Evolutionary conservation across 2,888 invertebrate species (phyloP), one percentile per base, ranked within the genome.

Genomic region (Dryobota labecula): DNA sequence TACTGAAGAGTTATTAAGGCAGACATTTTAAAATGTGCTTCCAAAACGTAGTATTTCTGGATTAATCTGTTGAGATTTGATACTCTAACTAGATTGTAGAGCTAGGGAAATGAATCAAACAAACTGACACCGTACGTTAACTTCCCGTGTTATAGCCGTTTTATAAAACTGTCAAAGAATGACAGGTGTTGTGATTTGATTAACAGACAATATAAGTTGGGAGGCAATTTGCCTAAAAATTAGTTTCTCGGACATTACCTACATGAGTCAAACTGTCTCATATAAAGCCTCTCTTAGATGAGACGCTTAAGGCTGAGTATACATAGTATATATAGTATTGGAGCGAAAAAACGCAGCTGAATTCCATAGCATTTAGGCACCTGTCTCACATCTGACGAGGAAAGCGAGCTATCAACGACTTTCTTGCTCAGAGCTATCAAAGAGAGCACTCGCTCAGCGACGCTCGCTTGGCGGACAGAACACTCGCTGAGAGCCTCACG

Each of bases 1-100:
- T 38, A 24, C 3, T 45, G 33, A 73, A 57, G 47, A 69, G 60
- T 51, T 53, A 79, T 57, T 45, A 54, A 15, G 43, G 13, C 15
- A 45, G 18, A 63, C 13, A 38, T 54, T 56, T 20, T 18, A 18
- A 15, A 24, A 38, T 13, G 15, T 20, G 5, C 8, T 20, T 60
- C 13, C 20, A 27, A 30, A n/a, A 13, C 2, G 3, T 38, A 18
- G 6, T 8, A n/a, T 27, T n/a, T 63, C 36, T 56, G 27, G 15
- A 6, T 13, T 15, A 15, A 20, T 62, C 9, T 20, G 20, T 36
- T 20, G 3, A 27, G 11, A 2, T 58, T 7, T 41, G 7, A 27
- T 27, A 18, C 18, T 18, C 11, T 7, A 57, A 24, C 9, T 36
- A 36, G 13, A 11, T 2, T 45, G 20, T 20, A 54, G 20, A 54